Conservation (phyloP, 2,888 invertebrate genomes). For the Parascotia fuliginaria region DNA sequence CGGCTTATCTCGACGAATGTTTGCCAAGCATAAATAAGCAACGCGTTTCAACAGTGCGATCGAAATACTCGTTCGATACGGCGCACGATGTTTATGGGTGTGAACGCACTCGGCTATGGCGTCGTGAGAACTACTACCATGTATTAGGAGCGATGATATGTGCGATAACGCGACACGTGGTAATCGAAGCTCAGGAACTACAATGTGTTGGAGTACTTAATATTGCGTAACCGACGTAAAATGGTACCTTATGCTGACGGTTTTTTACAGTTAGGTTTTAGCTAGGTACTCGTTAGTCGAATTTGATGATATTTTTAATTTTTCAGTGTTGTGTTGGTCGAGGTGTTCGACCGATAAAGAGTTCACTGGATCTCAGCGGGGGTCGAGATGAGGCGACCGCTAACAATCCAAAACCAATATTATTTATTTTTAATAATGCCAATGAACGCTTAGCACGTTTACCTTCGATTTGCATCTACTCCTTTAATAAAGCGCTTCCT, state of each 20-base stretch:
- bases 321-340: slow-evolving; percentile 21
- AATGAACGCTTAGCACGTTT: slow-evolving; percentile 76
- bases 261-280: slow-evolving; percentile 1
- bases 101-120: slow-evolving; percentile 70
- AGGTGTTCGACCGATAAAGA: slow-evolving; percentile 71
- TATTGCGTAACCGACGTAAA: slow-evolving; percentile 50
- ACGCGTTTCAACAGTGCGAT: slow-evolving; percentile 54
- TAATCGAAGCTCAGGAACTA: slow-evolving; percentile 52
- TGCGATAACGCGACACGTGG: slow-evolving; percentile 73
- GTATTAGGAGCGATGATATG: slow-evolving; percentile 62
- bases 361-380: slow-evolving; percentile 79
- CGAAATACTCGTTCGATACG: slow-evolving; percentile 59
- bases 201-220: slow-evolving; percentile 53
- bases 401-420: slow-evolving; percentile 74
- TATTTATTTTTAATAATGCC: slow-evolving; percentile 82
- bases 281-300: slow-evolving; percentile 11
- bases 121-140: slow-evolving; percentile 75
- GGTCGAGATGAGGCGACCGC: slow-evolving; percentile 70
- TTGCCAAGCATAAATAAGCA: slow-evolving; percentile 79
- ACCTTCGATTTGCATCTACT: slow-evolving; percentile 70
- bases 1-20: slow-evolving; percentile 76
- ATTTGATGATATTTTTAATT: slow-evolving; percentile 20
- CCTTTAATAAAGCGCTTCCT: slow-evolving; percentile 56
- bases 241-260: slow-evolving; percentile 36
- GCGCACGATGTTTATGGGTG: slow-evolving; percentile 69